Percentiles rank a stretch among this genome's conserved stretches.
phyloP scores from a whole-genome alignment of 2,113 vertebrate genomes.

The Macrotis lagotis region DNA sequence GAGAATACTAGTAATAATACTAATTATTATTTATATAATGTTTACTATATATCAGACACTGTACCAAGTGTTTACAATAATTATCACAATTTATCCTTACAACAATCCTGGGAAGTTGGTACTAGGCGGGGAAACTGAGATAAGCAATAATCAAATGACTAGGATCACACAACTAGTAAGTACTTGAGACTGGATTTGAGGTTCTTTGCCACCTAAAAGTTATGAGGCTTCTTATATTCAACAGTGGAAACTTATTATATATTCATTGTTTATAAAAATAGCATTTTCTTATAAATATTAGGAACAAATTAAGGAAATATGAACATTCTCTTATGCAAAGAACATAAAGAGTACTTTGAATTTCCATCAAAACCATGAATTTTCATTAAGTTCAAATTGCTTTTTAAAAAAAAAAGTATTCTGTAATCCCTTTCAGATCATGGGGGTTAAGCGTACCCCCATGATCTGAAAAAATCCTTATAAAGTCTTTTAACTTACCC shows the following conservation, averaged over 20 bases:
- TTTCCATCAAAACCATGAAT: neutral
- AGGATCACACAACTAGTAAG: neutral
- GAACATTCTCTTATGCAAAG: neutral
- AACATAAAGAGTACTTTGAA: neutral
- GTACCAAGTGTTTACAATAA: neutral
- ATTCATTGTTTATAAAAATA: neutral
- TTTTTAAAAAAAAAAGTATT: no score
- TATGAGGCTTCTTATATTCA: neutral
- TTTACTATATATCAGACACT: neutral
- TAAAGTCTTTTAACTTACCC: no score
- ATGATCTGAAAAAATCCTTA: no score
- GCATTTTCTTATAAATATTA: no score
- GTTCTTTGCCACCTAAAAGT: neutral
- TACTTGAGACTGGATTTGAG: neutral
- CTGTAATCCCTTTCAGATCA: no score
- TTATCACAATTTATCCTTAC: neutral
- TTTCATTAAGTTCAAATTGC: neutral
- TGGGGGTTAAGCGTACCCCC: no score
- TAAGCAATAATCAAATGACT: neutral
- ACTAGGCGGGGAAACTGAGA: neutral
- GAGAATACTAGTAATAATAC: neutral
- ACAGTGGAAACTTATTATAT: neutral
- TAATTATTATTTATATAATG: neutral
- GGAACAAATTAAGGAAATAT: neutral
- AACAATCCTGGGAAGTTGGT: neutral